Base-by-base conservation (phyloP, 2,888 invertebrate species). In the Coremacera marginata region DNA sequence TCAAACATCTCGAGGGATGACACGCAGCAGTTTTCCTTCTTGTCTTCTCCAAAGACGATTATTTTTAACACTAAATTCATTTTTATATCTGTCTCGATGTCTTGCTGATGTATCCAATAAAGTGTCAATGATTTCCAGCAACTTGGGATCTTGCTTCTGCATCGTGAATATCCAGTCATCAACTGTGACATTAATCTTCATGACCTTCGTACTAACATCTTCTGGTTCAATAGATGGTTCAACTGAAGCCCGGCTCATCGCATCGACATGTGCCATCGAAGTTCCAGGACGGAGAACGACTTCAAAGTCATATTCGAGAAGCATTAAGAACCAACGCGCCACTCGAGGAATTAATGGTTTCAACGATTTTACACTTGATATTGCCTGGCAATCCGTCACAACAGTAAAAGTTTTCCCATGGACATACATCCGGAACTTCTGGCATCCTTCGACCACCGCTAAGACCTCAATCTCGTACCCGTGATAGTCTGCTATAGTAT, bases 211-310 rank as follows among this genome's bases (percentile, higher is more conserved):
- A 14, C 52, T 52, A n/a, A 55, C 55, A 55, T 55, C 55, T 16
- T 55, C 37, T 5, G 37, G 37, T 37, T 8, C 8, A 8, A 8
- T 37, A 8, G 37, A 8, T 37, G 37, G 5, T 55, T 76, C 70
- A 5, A 75, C 72, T 22, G 79, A 79, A 19, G 73, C 62, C 78
- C 86, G 27, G 78, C 84, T 85, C 74, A 86, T 76, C 55, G 86
- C 80, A 51, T 88, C 87, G 0, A 86, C 86, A 76, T 87, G 87
- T 67, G 76, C 22, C 84, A 88, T 86, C 74, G 80, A 67, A 1
- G 78, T 77, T n/a, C 83, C 82, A 11, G 37, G 37, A 37, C 37
- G 37, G 8, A 5, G 37, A 37, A 37, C 37, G 8, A 37, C 37
- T 8, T 37, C 37, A 8, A 8, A 37, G 7, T 37, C 37, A 37